Conservation (phyloP, 2,888 invertebrate genomes). For the Cheilosia vulpina region DNA sequence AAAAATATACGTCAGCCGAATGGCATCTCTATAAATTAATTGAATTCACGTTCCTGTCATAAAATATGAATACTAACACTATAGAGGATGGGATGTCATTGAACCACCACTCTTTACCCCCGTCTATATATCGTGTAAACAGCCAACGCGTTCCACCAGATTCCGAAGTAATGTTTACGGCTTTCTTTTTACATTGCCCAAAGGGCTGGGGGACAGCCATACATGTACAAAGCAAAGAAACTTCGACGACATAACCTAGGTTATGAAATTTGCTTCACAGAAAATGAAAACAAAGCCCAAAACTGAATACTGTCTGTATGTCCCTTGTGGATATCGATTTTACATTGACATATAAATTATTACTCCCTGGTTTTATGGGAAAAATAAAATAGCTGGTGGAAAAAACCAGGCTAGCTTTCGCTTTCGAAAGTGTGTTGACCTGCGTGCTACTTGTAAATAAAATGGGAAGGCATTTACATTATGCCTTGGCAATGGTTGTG, state of each 20-base stretch:
- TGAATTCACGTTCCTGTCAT: conserved; percentile 47
- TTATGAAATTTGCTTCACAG: conserved; percentile 21
- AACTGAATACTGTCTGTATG: conserved; percentile 16
- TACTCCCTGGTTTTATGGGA: not conserved
- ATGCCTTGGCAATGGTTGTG: not conserved
- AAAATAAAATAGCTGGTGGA: conserved; percentile 3
- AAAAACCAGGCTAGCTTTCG: conserved; percentile 18
- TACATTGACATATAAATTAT: conserved; percentile 43
- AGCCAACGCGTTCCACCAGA: conserved; percentile 42
- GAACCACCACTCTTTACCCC: conserved; percentile 2
- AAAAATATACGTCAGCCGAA: not conserved
- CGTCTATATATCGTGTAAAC: conserved; percentile 9
- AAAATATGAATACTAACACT: conserved; percentile 36
- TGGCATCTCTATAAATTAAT: conserved; percentile 22
- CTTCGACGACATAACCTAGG: conserved; percentile 38
- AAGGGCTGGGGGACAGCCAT: no score
- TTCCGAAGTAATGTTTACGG: conserved; percentile 36
- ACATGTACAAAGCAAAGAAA: not conserved
- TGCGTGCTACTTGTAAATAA: conserved; percentile 7
- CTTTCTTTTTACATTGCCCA: not conserved
- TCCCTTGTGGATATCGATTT: conserved; percentile 46
- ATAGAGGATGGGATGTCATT: not conserved
- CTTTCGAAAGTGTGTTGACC: conserved; percentile 34
- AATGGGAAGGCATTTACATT: not conserved
- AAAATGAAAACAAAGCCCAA: conserved; percentile 9